Evolutionary conservation across 2,888 invertebrate genomes (phyloP).

Genomic region (Trachelus troglodyta): DNA sequence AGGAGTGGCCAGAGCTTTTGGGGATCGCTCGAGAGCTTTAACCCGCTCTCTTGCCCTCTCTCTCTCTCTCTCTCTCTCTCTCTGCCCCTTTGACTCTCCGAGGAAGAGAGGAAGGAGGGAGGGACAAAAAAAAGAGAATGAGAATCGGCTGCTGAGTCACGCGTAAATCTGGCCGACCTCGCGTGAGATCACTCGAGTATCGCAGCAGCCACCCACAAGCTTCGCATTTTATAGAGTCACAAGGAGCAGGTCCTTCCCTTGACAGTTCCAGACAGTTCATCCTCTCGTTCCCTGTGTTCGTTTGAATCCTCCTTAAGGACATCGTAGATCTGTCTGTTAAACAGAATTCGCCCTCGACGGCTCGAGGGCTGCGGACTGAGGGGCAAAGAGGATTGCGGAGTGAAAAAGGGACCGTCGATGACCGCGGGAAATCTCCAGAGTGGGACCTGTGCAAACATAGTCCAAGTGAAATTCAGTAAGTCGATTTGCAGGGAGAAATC

Average conservation of each 20-base stretch:
- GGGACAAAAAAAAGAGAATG: not conserved
- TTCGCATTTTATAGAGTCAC: not conserved
- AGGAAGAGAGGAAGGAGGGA: slow-evolving; percentile 27
- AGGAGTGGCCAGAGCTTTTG: slow-evolving; percentile 14
- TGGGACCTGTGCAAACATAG: not conserved
- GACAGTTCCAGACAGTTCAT: not conserved
- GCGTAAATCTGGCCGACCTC: not conserved
- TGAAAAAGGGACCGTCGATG: not conserved
- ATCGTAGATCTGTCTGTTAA: not conserved
- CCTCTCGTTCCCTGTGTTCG: not conserved
- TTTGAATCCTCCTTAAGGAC: not conserved
- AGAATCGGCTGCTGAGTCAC: not conserved
- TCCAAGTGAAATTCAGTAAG: slow-evolving; percentile 16
- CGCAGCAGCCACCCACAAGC: not conserved
- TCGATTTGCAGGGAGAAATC: slow-evolving; percentile 42
- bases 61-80: no score
- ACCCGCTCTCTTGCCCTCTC: not conserved
- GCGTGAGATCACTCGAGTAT: not conserved
- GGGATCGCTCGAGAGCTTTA: slow-evolving; percentile 40
- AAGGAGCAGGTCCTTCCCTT: not conserved
- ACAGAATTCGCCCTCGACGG: not conserved
- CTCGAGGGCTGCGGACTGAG: not conserved
- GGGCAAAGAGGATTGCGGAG: not conserved
- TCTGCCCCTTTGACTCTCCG: slow-evolving; percentile 4
- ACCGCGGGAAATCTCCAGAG: not conserved